phyloP scores from a whole-genome alignment of 1,140 invertebrate genomes.

The Sitodiplosis mosellana region DNA sequence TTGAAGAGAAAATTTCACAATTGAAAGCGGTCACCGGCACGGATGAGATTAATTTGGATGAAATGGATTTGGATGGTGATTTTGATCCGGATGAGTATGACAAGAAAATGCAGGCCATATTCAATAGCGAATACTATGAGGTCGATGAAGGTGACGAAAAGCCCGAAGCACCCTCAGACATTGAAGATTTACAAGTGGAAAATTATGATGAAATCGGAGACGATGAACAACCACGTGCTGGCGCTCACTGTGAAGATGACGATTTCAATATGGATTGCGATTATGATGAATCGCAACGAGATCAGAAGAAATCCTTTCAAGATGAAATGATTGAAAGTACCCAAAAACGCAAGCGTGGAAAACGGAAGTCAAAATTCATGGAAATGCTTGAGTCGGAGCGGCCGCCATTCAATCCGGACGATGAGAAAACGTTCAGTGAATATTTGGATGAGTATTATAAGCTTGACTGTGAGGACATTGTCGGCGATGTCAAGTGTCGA shows the following conservation, averaged over 20 bases:
- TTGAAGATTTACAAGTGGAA: slow-evolving; percentile 51
- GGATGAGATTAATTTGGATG: slow-evolving; percentile 38
- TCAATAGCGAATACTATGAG: slow-evolving; percentile 73
- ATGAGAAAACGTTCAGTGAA: slow-evolving; percentile 59
- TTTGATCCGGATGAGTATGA: slow-evolving; percentile 87
- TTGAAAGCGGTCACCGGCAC: slow-evolving; percentile 82
- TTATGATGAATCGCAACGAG: slow-evolving; percentile 39
- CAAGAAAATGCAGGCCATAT: slow-evolving; percentile 66
- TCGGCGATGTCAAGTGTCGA: slow-evolving; percentile 74
- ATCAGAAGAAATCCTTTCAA: slow-evolving; percentile 27
- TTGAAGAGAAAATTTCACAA: slow-evolving; percentile 71
- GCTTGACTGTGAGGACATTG: slow-evolving; percentile 86
- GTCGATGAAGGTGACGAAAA: slow-evolving; percentile 50
- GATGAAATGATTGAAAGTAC: slow-evolving; percentile 37
- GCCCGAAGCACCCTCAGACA: slow-evolving; percentile 63
- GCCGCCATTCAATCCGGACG: slow-evolving; percentile 63
- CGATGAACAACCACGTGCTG: slow-evolving; percentile 14
- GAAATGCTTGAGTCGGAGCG: slow-evolving; percentile 50
- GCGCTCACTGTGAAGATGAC: slow-evolving; percentile 54
- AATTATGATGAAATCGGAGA: slow-evolving; percentile 32
- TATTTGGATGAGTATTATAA: slow-evolving; percentile 91
- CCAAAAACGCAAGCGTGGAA: slow-evolving; percentile 37
- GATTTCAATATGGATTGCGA: slow-evolving; percentile 82
- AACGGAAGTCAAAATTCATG: slow-evolving; percentile 45
- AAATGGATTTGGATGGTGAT: slow-evolving; percentile 63